Percentiles rank a stretch among this genome's conserved stretches.
Conservation (phyloP, 2,888 invertebrate genomes). For the Chrysopilus asiliformis region DNA sequence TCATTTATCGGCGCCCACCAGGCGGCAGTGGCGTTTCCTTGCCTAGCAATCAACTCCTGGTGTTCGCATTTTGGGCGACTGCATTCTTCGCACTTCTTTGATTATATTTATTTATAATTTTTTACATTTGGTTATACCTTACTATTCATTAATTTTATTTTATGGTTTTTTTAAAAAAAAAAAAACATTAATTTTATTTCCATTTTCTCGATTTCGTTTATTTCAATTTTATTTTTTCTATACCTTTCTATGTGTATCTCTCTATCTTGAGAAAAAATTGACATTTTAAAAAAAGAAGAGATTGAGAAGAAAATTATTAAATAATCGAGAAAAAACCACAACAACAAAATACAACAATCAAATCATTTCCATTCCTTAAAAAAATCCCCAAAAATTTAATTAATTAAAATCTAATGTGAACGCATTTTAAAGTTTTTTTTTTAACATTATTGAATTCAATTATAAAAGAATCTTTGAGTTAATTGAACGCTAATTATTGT, state of each 20-base stretch:
- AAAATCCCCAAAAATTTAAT: too few relatives aligned
- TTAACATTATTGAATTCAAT: too few relatives aligned
- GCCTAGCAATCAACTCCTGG: slow-evolving; percentile 32
- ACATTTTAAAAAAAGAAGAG: too few relatives aligned
- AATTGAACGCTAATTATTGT: too few relatives aligned
- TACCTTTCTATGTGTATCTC: background rate
- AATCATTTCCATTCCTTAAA: too few relatives aligned
- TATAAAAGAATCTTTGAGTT: too few relatives aligned
- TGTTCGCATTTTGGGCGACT: slow-evolving; percentile 29
- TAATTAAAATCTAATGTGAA: too few relatives aligned
- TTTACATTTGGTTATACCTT: slow-evolving; percentile 1
- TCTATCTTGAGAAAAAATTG: too few relatives aligned
- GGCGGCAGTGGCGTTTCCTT: slow-evolving; percentile 33
- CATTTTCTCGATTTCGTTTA: background rate
- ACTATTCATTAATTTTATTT: background rate
- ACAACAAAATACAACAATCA: too few relatives aligned
- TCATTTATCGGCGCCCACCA: slow-evolving; percentile 14
- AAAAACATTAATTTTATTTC: background rate
- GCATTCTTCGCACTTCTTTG: slow-evolving; percentile 13
- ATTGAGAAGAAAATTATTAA: too few relatives aligned
- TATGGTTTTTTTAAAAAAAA: background rate
- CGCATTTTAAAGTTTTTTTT: too few relatives aligned
- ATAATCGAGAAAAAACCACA: too few relatives aligned
- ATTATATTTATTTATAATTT: slow-evolving; percentile 10
- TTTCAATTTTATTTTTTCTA: background rate